Evolutionary conservation across 92 coral and sea anemone genomes (phyloP), one percentile per base, ranked within the genome.

Genomic region (Palythoa caribaeorum): DNA sequence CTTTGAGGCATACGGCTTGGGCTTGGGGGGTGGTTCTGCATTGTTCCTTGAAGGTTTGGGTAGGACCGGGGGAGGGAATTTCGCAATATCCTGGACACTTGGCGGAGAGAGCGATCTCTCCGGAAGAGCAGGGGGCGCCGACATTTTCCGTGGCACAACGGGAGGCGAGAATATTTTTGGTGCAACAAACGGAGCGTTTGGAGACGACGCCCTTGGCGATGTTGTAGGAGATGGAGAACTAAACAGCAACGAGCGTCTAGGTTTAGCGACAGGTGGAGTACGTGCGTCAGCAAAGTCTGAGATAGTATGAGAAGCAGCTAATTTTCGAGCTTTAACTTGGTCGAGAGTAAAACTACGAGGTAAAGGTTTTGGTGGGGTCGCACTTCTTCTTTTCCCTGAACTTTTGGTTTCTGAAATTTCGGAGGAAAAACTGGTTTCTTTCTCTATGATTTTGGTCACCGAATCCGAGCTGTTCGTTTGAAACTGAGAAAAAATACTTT

Each of bases 1-100:
- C 86, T 81, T 81, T 20, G 86, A 66, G n/a, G 38, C 11, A n/a
- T 81, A 81, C 66, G 86, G 86, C 38, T 68, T 81, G 48, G 86
- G 86, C 36, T 21, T 81, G 3, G 60, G 28, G 2, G 86, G 76
- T n/a, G 76, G 86, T 59, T 36, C 44, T 81, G 75, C 20, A n/a
- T 11, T 1, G 11, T 81, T 81, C 62, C 63, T 53, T 20, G 86
- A 47, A 50, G 86, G 86, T 48, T 66, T 81, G 44, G 86, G 86
- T 6, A 1, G 86, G n/a, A 81, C 63, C 40, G 60, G 76, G 1
- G 86, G 86, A 40, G 76, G 75, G 15, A 1, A 13, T 12, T 53
- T 28, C 40, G 20, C 74, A 44, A 28, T 28, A 3, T 68, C 53
- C n/a, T 38, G 59, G 21, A 13, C 38, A 52, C n/a, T 60, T 11